Base-by-base conservation (phyloP, 2,113 vertebrate species). In the Hippocampus abdominalis region DNA sequence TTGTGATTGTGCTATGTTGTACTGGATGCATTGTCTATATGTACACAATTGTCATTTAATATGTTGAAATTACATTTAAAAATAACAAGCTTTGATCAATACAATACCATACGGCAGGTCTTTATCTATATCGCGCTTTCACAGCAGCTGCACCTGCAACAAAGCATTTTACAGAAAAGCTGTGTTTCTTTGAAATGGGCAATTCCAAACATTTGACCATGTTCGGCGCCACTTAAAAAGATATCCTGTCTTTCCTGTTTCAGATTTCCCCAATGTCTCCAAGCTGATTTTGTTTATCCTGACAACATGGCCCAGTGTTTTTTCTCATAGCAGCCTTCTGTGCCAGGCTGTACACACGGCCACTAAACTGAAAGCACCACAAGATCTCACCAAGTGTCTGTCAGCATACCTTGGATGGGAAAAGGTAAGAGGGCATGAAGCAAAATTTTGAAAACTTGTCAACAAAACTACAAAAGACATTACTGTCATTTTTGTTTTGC, bases 261-360 rank as follows among this genome's bases (percentile, higher is more conserved):
- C 74, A 99, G 97, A 91, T 89, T 95, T 95, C 59, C 95, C 94
- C 36, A 91, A 95, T 46, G 91, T 92, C 18, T 91, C 93, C 10
- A 96, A 95, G 64, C 64, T 98, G 79, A 87, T 95, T 73, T 87
- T 99, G 78, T 98, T 98, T 80, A 92, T 96, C 73, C 89, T 91
- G 73, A 94, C 91, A 59, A 90, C 95, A 13, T 99, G 97, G 97
- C 89, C 90, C 62, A 93, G 87, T 40, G 68, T 98, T 44, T 92
- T 99, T 29, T 80, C 90, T 54, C 89, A 86, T 39, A 61, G 76
- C 12, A 91, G 93, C 15, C 78, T 85, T 42, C 77, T 98, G 70
- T 95, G 92, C 72, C 90, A 91, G 78, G 95, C 96, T 16, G 92
- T 99, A 87, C 94, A 96, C 75, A 63, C 93, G 7, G 83, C 96